phyloP scores from a whole-genome alignment of 2,113 vertebrate species.

The Myanophis thanlyinensis region DNA sequence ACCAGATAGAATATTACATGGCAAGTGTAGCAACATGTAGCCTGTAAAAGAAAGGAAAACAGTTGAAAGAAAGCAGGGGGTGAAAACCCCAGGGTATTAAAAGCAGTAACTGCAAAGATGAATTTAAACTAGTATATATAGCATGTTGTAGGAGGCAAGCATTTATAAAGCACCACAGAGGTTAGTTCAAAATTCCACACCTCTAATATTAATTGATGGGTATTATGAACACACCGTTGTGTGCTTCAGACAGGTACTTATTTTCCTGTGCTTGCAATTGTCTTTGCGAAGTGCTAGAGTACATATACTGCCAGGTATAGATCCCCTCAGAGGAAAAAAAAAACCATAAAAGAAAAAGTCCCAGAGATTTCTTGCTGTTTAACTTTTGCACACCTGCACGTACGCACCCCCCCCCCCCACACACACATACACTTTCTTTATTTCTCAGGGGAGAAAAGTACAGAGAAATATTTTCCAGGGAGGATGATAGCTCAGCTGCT shows the following conservation, averaged over 20 bases:
- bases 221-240: not conserved
- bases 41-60: not conserved
- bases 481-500: not conserved
- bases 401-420: too few species aligned
- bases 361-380: slow-evolving; percentile 19
- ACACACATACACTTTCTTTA: not conserved
- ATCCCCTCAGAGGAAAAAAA: not conserved
- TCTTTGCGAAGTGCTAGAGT: not conserved
- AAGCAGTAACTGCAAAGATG: slow-evolving; percentile 3
- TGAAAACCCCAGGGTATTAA: not conserved
- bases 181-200: not conserved
- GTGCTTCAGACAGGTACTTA: not conserved
- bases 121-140: slow-evolving; percentile 13
- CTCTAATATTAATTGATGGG: not conserved
- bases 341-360: not conserved
- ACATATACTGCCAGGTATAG: not conserved
- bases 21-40: not conserved
- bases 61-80: not conserved
- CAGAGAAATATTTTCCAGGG: not conserved
- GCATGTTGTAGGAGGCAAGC: not conserved
- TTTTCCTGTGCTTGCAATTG: not conserved
- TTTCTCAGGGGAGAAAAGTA: not conserved
- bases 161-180: not conserved
- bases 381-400: not conserved
- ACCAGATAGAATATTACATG: not conserved